Evolutionary conservation across 2,888 invertebrate species (phyloP).

Genomic region (Torymus aiolomorphi): DNA sequence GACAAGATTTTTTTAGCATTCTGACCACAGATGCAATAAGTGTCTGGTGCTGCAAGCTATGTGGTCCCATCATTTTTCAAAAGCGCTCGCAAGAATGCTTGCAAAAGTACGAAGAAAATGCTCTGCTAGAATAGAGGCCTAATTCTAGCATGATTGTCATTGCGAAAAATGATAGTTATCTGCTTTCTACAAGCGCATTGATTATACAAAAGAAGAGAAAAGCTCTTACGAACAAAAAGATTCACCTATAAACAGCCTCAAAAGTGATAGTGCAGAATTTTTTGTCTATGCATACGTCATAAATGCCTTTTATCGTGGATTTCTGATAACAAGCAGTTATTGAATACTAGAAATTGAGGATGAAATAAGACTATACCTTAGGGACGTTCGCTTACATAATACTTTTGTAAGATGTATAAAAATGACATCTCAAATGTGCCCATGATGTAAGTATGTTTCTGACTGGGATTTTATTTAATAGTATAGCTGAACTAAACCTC

Average conservation of each 20-base stretch:
- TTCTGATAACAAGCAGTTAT: constrained; percentile 85
- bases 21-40: constrained; percentile 86
- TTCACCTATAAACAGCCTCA: constrained; percentile 88
- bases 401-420: constrained; percentile 89
- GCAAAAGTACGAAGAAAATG: constrained; percentile 87
- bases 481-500: no score
- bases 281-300: constrained; percentile 93
- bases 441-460: no score
- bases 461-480: no score
- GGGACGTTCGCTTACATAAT: constrained; percentile 94
- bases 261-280: constrained; percentile 93
- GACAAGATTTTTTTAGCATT: constrained; percentile 93
- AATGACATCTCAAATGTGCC: constrained; percentile 92
- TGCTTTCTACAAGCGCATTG: constrained; percentile 83
- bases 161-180: constrained; percentile 89
- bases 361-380: constrained; percentile 95
- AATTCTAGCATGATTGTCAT: constrained; percentile 95
- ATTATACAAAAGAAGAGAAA: constrained; percentile 81
- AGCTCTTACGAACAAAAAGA: constrained; percentile 91
- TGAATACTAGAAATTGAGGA: constrained; percentile 86
- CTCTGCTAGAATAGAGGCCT: constrained; percentile 94
- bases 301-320: constrained; percentile 95
- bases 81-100: constrained; percentile 86
- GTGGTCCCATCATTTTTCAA: constrained; percentile 91
- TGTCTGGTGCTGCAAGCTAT: constrained; percentile 95